phyloP scores from a whole-genome alignment of 1,140 invertebrate species.

The Cepaea nemoralis region DNA sequence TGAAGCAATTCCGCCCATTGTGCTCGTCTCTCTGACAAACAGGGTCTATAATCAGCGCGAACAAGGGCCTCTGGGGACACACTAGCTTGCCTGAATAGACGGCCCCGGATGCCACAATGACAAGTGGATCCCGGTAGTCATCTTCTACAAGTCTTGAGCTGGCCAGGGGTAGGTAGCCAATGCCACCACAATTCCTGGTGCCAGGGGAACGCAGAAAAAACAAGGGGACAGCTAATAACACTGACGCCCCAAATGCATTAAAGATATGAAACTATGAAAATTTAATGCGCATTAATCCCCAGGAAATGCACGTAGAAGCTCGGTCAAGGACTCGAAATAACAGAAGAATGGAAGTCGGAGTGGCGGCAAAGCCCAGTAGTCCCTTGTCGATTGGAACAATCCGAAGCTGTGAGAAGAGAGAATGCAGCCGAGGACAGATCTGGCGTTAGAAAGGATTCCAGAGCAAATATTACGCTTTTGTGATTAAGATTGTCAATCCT shows the following conservation, averaged over 20 bases:
- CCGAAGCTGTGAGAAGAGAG: not conserved
- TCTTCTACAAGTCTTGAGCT: constrained; percentile 25
- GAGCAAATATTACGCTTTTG: constrained; percentile 44
- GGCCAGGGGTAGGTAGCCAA: not conserved
- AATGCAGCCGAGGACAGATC: not conserved
- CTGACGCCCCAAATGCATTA: constrained; percentile 46
- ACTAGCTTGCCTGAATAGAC: not conserved
- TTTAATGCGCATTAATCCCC: constrained; percentile 49
- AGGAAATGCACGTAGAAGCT: not conserved
- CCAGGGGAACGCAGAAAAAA: not conserved
- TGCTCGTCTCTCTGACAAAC: constrained; percentile 14
- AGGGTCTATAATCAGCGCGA: constrained; percentile 12
- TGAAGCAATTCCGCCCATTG: not conserved
- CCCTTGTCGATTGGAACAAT: not conserved
- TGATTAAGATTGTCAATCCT: constrained; percentile 43
- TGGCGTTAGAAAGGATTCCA: not conserved
- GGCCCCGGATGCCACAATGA: constrained; percentile 1
- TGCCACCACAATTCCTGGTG: not conserved
- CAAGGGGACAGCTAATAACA: constrained; percentile 27
- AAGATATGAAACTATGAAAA: constrained; percentile 53
- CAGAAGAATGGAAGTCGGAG: not conserved
- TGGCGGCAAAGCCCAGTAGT: not conserved
- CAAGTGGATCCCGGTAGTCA: constrained; percentile 19
- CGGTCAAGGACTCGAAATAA: constrained; percentile 8
- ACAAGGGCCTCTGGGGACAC: not conserved